Conservation (phyloP, 2,888 invertebrate genomes). For the Xestia ashworthii region DNA sequence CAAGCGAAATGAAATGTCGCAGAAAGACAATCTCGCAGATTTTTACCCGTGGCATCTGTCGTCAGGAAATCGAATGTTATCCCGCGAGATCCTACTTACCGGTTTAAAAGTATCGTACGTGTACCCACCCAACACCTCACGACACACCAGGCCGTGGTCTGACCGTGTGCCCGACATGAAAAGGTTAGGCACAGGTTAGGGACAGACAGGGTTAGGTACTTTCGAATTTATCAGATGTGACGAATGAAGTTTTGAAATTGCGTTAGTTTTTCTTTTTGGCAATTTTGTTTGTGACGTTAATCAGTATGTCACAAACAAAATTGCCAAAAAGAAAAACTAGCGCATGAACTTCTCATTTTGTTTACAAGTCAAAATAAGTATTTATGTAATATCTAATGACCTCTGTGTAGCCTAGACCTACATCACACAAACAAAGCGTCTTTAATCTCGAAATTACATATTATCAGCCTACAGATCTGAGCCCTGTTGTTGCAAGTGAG, state of each 20-base stretch:
- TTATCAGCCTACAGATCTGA: background rate
- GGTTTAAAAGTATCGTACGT: background rate
- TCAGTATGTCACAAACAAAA: background rate
- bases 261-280: too few relatives aligned
- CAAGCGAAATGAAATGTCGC: background rate
- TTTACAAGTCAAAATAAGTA: background rate
- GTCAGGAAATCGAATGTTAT: background rate
- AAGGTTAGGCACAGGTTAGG: too few relatives aligned
- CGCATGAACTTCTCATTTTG: too few relatives aligned
- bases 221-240: too few relatives aligned
- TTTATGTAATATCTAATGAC: background rate
- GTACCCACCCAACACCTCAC: background rate
- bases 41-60: background rate
- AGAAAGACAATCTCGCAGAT: background rate
- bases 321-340: background rate
- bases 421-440: background rate
- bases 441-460: background rate
- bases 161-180: too few relatives aligned
- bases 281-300: too few relatives aligned
- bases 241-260: too few relatives aligned
- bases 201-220: too few relatives aligned
- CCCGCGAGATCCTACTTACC: background rate
- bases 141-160: background rate
- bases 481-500: constrained; percentile 14
- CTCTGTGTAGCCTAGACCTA: background rate